Conservation (phyloP, 1,140 invertebrate species). For the Drosophila watanabei region DNA sequence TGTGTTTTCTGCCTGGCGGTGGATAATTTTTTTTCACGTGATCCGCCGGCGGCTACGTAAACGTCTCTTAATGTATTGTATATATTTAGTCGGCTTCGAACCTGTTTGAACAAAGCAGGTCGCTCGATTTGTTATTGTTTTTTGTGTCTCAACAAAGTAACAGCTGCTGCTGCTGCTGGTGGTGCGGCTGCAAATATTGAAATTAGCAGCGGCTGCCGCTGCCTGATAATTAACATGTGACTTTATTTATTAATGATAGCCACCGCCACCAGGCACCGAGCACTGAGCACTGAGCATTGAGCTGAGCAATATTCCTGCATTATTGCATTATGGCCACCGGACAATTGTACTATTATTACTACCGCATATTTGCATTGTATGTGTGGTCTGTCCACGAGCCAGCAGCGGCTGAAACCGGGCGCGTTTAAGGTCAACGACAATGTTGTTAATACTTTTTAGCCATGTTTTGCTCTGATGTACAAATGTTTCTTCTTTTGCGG, state of each 20-base stretch:
- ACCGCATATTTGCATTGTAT: conserved; percentile 59
- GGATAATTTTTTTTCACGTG: conserved; percentile 75
- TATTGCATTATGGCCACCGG: conserved; percentile 40
- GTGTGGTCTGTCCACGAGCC: conserved; percentile 12
- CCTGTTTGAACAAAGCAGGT: conserved; percentile 77
- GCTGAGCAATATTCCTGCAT: conserved; percentile 47
- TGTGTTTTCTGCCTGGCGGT: conserved; percentile 19
- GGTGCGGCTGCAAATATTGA: conserved; percentile 60
- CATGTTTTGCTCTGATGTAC: conserved; percentile 9
- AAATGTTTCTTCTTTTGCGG: conserved; percentile 26
- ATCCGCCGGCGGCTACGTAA: conserved; percentile 58
- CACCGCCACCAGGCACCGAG: conserved; percentile 22
- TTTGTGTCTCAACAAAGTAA: conserved; percentile 23
- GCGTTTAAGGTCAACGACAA: conserved; percentile 54
- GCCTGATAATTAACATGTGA: conserved; percentile 74
- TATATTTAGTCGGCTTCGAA: conserved; percentile 65
- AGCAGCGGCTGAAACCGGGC: conserved; percentile 2
- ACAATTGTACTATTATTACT: conserved; percentile 34
- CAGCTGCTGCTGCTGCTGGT: conserved; percentile 28
- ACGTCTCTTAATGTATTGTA: conserved; percentile 61
- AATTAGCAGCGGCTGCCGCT: conserved; percentile 63
- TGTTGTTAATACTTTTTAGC: conserved; percentile 17
- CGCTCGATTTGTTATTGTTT: conserved; percentile 45
- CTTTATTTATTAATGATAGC: conserved; percentile 62
- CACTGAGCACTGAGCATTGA: conserved; percentile 7